phyloP scores from a whole-genome alignment of 2,113 vertebrate species.

The Perognathus longimembris region DNA sequence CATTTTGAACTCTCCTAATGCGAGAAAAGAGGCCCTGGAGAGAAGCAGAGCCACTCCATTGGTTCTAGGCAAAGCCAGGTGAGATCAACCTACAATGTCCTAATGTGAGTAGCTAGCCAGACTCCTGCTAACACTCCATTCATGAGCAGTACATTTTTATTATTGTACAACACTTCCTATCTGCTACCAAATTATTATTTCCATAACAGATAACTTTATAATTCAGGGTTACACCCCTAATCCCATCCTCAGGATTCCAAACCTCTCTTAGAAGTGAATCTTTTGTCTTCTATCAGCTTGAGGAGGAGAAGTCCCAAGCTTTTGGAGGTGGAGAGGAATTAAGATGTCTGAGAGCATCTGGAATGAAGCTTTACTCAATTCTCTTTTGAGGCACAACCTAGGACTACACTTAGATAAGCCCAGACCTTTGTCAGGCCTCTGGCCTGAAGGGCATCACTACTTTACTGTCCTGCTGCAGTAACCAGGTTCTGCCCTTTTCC shows the following conservation, averaged over 20 bases:
- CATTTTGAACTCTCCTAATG: not conserved
- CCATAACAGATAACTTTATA: not conserved
- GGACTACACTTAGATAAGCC: not conserved
- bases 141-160: not conserved
- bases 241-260: not conserved
- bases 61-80: not conserved
- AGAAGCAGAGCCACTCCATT: not conserved
- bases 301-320: not conserved
- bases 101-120: not conserved
- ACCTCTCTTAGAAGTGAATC: conserved; percentile 31
- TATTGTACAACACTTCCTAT: not conserved
- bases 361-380: not conserved
- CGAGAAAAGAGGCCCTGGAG: not conserved
- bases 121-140: not conserved
- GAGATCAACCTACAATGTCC: not conserved
- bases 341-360: not conserved
- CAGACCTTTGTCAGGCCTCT: not conserved
- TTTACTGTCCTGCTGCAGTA: not conserved
- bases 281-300: not conserved
- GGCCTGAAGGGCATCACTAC: not conserved
- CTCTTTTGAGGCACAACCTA: not conserved
- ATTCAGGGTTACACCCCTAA: not conserved
- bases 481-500: not conserved
- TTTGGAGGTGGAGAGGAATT: not conserved
- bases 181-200: not conserved